Evolutionary conservation across 2,113 vertebrate species (phyloP).

Genomic region (Plotosus lineatus): DNA sequence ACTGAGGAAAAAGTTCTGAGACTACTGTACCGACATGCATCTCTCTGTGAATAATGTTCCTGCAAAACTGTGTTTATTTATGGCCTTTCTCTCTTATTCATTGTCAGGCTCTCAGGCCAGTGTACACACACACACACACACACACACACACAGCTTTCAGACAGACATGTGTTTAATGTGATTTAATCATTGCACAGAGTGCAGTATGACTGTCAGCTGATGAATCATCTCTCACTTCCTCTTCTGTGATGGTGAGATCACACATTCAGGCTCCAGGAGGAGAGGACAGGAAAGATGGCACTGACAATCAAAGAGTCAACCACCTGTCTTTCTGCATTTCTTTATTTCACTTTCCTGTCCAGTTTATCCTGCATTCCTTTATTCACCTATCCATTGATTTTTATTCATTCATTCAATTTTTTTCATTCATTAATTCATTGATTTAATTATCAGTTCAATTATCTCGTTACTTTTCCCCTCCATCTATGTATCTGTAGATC

Average conservation of each 20-base stretch:
- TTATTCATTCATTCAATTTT: not conserved
- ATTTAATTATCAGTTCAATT: too few species aligned
- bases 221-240: constrained; percentile 50
- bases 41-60: constrained; percentile 17
- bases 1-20: not conserved
- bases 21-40: not conserved
- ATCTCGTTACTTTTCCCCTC: too few species aligned
- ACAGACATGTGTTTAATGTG: constrained; percentile 33
- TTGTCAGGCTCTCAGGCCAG: not conserved
- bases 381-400: not conserved
- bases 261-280: constrained; percentile 19
- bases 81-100: constrained; percentile 27
- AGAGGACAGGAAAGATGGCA: constrained; percentile 8
- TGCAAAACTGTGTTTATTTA: not conserved
- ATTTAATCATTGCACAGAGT: constrained; percentile 20
- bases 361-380: not conserved
- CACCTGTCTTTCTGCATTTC: not conserved
- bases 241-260: constrained; percentile 41
- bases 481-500: too few species aligned
- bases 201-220: constrained; percentile 43
- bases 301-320: constrained; percentile 14
- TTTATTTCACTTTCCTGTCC: too few species aligned
- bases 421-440: not conserved
- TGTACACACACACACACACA: constrained; percentile 29
- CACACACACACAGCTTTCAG: not conserved